phyloP scores from a whole-genome alignment of 1,140 invertebrate species.

The Ooceraea biroi region DNA sequence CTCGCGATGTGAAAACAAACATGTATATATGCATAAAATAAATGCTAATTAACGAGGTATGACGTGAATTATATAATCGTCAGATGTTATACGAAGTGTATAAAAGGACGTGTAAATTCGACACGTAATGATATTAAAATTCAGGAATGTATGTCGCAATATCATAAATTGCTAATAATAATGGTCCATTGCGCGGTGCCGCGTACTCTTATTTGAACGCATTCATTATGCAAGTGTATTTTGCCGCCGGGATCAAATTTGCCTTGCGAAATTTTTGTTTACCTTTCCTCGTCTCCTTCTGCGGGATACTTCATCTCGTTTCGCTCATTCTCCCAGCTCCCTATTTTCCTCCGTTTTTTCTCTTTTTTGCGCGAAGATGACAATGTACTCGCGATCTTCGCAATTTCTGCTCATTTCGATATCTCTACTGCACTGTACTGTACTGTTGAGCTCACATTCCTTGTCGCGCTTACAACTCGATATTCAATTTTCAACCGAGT shows the following conservation, averaged over 20 bases:
- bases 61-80: slow-evolving; percentile 13
- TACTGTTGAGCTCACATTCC: slow-evolving; percentile 1
- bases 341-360: slow-evolving; percentile 39
- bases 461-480: slow-evolving; percentile 52
- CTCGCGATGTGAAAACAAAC: slow-evolving; percentile 10
- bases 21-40: neutral
- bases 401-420: slow-evolving; percentile 66
- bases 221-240: slow-evolving; percentile 62
- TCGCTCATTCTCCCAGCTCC: slow-evolving; percentile 36
- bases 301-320: slow-evolving; percentile 35
- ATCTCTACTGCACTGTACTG: slow-evolving; percentile 7
- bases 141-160: neutral
- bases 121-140: slow-evolving; percentile 23
- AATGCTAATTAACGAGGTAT: neutral
- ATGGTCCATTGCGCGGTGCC: neutral
- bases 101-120: slow-evolving; percentile 1
- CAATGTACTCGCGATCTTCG: slow-evolving; percentile 39
- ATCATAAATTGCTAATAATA: slow-evolving; percentile 37
- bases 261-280: slow-evolving; percentile 73
- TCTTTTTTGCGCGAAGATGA: slow-evolving; percentile 38
- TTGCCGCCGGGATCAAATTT: slow-evolving; percentile 71
- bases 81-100: neutral
- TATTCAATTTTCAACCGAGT: slow-evolving; percentile 40
- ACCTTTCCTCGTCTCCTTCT: slow-evolving; percentile 37
- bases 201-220: slow-evolving; percentile 49